These are phyloP conservation scores for Tetheella fluctuosa DNA, from an alignment of 2,888 invertebrate genomes.

Conservation along the genomic window DNA sequence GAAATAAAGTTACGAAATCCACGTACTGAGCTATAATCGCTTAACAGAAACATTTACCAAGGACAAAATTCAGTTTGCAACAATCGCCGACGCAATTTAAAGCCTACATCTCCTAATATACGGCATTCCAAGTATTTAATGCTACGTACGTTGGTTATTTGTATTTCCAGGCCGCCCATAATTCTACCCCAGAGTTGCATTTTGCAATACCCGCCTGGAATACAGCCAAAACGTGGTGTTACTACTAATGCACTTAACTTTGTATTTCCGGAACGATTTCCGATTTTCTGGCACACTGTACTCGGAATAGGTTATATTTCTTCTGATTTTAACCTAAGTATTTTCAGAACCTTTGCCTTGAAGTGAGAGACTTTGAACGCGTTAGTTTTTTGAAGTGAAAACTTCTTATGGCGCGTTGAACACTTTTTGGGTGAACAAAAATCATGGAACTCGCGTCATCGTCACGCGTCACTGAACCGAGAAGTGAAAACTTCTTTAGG, in stretches of 20 bases:
- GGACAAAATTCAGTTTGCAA: no score
- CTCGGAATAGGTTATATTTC: not conserved
- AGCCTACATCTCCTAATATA: not conserved
- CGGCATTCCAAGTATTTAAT: not conserved
- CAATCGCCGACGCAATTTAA: not conserved
- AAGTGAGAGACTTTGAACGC: not conserved
- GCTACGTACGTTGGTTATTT: not conserved
- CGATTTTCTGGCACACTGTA: not conserved
- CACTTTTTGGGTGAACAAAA: no score
- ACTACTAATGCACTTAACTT: constrained; percentile 4
- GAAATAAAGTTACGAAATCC: no score
- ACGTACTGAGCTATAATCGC: no score
- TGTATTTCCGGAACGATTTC: not conserved
- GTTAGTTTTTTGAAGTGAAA: not conserved
- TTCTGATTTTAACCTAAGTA: not conserved
- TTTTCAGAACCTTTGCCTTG: not conserved
- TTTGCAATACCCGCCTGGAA: constrained; percentile 10
- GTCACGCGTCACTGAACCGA: no score
- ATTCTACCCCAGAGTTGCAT: constrained; percentile 9
- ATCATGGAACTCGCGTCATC: no score
- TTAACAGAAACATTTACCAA: not conserved
- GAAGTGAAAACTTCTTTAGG: no score
- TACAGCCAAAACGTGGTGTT: not conserved
- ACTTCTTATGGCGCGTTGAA: no score
- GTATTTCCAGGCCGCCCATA: constrained; percentile 1